Evolutionary conservation across 2,888 invertebrate genomes (phyloP), one percentile per base, ranked within the genome.

Genomic region (Chymomyza procnemis): DNA sequence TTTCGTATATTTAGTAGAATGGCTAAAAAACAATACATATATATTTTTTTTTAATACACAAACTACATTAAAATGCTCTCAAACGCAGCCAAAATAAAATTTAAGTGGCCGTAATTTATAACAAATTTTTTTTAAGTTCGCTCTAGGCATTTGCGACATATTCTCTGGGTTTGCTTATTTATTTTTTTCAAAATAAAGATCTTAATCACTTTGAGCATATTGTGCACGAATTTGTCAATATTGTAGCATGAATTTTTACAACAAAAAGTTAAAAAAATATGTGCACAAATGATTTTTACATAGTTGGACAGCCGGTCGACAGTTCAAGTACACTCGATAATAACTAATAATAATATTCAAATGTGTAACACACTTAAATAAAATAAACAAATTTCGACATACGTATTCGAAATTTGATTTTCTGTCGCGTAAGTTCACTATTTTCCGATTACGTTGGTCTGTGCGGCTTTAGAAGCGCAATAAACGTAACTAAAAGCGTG

Each of bases 401-500:
- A 41, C 34, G 34, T 12, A 41, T 41, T 54, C 6, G 14, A 14
- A 54, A 54, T 67, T 26, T 26, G 54, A 21, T 62, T 59, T 73
- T 67, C 22, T 54, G 34, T 41, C 34, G 34, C 34, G 34, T 12
- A 22, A 6, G 6, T 14, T 19, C 69, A 69, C 47, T 26, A 19
- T 62, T 68, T 66, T 55, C 2, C 5, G 18, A 9, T 12, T n/a
- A 26, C 1, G 26, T 6, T 26, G 26, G 16, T 41, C 18, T n/a
- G 46, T 75, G 56, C 65, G 68, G 64, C 61, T 68, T 72, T 66
- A 59, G 80, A 68, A 74, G 71, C 83, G 80, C 69, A 81, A 58
- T 82, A 72, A 74, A 71, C 85, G 73, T 75, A 74, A 82, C 73
- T 85, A 65, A 80, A 84, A 78, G 79, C 84, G 76, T 80, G 71